phyloP scores from a whole-genome alignment of 2,797 vertebrate species.

The Chiroxiphia lanceolata region DNA sequence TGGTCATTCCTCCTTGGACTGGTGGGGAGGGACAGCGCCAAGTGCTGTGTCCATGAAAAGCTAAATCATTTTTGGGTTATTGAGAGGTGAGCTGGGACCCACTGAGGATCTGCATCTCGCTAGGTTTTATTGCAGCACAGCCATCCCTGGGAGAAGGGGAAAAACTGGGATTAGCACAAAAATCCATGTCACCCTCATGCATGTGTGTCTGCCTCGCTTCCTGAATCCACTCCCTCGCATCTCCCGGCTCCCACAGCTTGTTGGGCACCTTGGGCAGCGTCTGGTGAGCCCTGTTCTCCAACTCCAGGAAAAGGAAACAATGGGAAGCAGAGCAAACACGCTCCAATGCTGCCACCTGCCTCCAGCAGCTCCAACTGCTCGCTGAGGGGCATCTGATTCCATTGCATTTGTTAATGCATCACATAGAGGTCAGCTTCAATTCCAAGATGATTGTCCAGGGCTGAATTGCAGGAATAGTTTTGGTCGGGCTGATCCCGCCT shows the following conservation, averaged over 20 bases:
- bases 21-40: background rate
- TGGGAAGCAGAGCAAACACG: background rate
- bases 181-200: accelerated
- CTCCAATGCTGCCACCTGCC: slow-evolving; percentile 59
- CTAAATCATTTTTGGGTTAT: background rate
- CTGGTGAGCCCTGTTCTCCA: background rate
- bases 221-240: background rate
- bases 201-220: background rate
- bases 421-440: background rate
- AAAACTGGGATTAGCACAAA: background rate
- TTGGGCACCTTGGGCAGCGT: background rate
- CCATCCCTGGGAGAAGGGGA: background rate
- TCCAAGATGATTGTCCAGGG: background rate
- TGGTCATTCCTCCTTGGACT: background rate
- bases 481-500: background rate
- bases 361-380: background rate
- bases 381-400: background rate
- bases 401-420: accelerated
- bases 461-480: background rate
- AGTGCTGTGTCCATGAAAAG: background rate
- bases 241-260: background rate
- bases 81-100: background rate
- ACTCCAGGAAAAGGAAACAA: background rate
- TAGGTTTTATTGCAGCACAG: background rate
- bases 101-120: accelerated